Evolutionary conservation across 2,888 invertebrate species (phyloP).

Genomic region (Eristalis pertinax): DNA sequence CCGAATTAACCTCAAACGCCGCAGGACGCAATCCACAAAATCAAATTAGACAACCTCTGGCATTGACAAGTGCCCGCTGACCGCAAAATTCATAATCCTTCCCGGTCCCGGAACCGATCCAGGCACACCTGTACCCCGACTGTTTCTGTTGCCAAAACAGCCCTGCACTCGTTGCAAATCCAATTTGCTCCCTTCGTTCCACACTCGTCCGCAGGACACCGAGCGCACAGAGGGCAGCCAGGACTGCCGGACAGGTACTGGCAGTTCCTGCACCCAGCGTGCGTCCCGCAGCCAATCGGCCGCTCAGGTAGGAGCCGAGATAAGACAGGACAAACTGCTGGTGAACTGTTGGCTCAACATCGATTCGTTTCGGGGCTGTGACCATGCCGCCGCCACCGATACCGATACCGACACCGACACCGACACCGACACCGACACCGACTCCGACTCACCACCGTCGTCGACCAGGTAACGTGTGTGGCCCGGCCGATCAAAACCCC

Average conservation of each 20-base stretch:
- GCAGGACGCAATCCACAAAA: constrained; percentile 52
- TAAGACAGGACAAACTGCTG: constrained; percentile 52
- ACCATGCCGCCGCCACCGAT: constrained; percentile 25
- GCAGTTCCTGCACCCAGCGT: constrained; percentile 54
- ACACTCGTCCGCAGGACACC: constrained; percentile 4
- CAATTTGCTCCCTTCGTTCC: constrained; percentile 24
- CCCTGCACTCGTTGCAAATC: constrained; percentile 34
- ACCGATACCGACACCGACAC: background rate
- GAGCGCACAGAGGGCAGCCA: constrained; percentile 1
- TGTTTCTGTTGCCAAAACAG: constrained; percentile 60
- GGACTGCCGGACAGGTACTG: constrained; percentile 30
- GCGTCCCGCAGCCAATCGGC: constrained; percentile 13
- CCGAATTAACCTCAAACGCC: constrained; percentile 46
- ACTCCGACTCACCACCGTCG: constrained; percentile 2
- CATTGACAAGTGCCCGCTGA: constrained; percentile 35
- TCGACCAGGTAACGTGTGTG: constrained; percentile 71
- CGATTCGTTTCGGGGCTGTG: constrained; percentile 66
- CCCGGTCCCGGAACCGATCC: constrained; percentile 45
- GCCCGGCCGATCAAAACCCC: constrained; percentile 63
- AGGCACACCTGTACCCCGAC: constrained; percentile 58
- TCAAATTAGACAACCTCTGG: constrained; percentile 40
- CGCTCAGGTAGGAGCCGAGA: constrained; percentile 53
- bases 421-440: constrained; percentile 8
- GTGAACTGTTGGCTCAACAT: constrained; percentile 67
- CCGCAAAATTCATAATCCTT: constrained; percentile 71